These are phyloP conservation scores for Zygothrica quintamaculata DNA, from an alignment of 2,888 invertebrate species.

Conservation along the genomic window DNA sequence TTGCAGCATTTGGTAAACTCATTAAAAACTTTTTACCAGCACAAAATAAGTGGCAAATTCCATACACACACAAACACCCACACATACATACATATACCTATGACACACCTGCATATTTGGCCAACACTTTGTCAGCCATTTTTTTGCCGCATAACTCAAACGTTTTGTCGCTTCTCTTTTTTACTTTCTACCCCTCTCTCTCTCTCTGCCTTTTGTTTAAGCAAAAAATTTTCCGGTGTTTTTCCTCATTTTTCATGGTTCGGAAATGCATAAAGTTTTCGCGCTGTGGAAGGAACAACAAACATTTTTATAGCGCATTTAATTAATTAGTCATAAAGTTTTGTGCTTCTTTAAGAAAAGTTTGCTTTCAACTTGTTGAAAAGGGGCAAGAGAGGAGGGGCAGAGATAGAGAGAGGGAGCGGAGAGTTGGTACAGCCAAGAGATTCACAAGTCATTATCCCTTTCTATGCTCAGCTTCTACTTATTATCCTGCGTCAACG, in stretches of 20 bases:
- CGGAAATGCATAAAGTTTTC: conserved; percentile 52
- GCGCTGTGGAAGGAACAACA: conserved; percentile 22
- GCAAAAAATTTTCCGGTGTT: conserved; percentile 23
- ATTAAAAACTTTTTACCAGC: conserved; percentile 75
- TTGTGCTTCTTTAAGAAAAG: conserved; percentile 58
- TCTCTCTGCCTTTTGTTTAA: conserved; percentile 42
- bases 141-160: conserved; percentile 56
- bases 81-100: background rate
- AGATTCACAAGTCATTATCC: conserved; percentile 64
- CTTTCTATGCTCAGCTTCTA: conserved; percentile 56
- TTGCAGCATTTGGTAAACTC: conserved; percentile 78
- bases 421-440: too few species aligned
- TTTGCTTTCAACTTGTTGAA: conserved; percentile 35
- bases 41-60: conserved; percentile 29
- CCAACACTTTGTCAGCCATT: conserved; percentile 51
- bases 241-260: conserved; percentile 57
- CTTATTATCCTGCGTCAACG: conserved; percentile 67
- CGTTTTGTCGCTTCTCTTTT: conserved; percentile 38
- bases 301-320: conserved; percentile 77
- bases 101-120: conserved; percentile 53
- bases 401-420: background rate
- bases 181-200: conserved; percentile 29
- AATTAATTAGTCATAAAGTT: conserved; percentile 80
- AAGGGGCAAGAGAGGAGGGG: background rate
- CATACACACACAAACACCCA: conserved; percentile 21